Percentiles rank a stretch among this genome's conserved stretches.
Evolutionary conservation across 2,797 vertebrate species (phyloP).

Genomic region (Paguma larvata): DNA sequence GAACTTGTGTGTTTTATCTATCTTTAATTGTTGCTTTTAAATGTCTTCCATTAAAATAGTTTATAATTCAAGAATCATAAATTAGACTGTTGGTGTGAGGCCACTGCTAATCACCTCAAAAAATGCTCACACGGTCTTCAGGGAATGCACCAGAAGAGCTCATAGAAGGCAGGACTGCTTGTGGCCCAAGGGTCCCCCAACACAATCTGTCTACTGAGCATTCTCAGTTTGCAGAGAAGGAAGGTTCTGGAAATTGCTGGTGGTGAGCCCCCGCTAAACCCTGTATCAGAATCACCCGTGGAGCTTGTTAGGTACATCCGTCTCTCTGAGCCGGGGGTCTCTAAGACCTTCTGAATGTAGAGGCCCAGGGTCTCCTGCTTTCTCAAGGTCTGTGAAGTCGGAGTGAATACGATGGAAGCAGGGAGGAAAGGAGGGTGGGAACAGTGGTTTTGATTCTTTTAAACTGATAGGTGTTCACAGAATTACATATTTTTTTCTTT

Average conservation of each 20-base stretch:
- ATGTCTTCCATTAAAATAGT: conserved; percentile 53
- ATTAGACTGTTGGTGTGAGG: background rate
- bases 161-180: background rate
- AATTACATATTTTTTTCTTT: conserved; percentile 69
- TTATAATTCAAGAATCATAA: conserved; percentile 48
- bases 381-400: background rate
- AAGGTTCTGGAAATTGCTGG: background rate
- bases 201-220: background rate
- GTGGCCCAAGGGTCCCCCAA: background rate
- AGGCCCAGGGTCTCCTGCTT: background rate
- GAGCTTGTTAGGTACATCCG: background rate
- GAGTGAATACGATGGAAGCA: background rate
- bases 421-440: background rate
- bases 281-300: background rate
- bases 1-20: conserved; percentile 74
- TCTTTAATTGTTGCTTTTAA: conserved; percentile 82
- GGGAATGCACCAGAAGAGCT: background rate
- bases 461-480: conserved; percentile 42
- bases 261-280: background rate
- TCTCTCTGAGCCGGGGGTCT: background rate
- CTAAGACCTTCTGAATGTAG: background rate
- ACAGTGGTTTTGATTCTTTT: conserved; percentile 44
- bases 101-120: background rate
- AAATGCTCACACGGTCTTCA: background rate
- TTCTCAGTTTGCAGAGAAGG: background rate